These are phyloP conservation scores for Girardia tigrina DNA, from an alignment of 2,888 invertebrate genomes.

Conservation along the genomic window DNA sequence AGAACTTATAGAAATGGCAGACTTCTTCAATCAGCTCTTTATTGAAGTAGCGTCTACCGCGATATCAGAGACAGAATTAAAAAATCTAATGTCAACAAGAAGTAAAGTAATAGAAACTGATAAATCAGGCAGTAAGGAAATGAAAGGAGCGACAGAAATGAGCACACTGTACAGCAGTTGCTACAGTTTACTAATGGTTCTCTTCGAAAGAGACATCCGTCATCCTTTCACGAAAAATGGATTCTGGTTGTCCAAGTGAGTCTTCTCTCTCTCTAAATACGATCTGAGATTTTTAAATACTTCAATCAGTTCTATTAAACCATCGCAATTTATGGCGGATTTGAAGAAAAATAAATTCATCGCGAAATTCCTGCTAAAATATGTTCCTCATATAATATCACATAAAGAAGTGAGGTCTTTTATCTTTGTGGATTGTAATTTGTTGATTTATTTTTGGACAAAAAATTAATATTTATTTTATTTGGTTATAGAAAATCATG, in stretches of 20 bases:
- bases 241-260: conserved; percentile 82
- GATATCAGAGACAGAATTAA: background rate
- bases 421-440: too few species aligned
- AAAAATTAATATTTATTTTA: too few species aligned
- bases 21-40: conserved; percentile 75
- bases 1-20: conserved; percentile 74
- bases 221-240: conserved; percentile 62
- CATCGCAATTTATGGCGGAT: conserved; percentile 73
- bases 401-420: conserved; percentile 69
- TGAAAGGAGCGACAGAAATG: background rate
- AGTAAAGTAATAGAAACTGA: background rate
- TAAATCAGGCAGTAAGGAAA: background rate
- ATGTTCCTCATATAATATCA: conserved; percentile 88
- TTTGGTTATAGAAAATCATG: too few species aligned
- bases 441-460: too few species aligned
- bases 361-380: conserved; percentile 70
- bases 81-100: background rate
- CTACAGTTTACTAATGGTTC: conserved; percentile 64
- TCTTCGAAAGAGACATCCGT: conserved; percentile 83
- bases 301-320: conserved; percentile 53
- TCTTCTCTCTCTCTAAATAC: conserved; percentile 27
- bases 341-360: conserved; percentile 75
- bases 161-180: conserved; percentile 26
- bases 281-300: background rate
- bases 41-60: conserved; percentile 46